Evolutionary conservation across 1,140 invertebrate species (phyloP).

Genomic region (Bombus superbus): DNA sequence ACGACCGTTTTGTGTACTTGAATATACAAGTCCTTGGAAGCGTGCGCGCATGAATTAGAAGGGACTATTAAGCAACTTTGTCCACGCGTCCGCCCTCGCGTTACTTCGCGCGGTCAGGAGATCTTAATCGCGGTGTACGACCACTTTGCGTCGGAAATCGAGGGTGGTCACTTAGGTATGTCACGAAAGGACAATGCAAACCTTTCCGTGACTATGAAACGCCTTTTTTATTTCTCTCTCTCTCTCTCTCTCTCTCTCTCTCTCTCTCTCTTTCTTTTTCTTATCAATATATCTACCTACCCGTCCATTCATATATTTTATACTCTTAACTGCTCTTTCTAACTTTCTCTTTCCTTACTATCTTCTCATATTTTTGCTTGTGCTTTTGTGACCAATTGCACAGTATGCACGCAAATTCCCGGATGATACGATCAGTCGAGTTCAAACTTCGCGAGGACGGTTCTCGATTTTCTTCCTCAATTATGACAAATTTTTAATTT

Average conservation of each 20-base stretch:
- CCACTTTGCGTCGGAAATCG: constrained; percentile 82
- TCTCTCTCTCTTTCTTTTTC: background rate
- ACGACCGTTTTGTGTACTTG: constrained; percentile 15
- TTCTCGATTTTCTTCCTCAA: background rate
- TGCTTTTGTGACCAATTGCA: background rate
- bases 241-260: background rate
- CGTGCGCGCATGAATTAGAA: constrained; percentile 46
- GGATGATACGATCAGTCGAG: background rate
- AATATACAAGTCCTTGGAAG: constrained; percentile 1
- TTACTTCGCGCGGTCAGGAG: constrained; percentile 59
- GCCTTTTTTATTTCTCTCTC: constrained; percentile 12
- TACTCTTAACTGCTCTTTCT: background rate
- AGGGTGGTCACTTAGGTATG: constrained; percentile 76
- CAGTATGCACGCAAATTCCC: background rate
- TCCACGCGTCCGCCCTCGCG: constrained; percentile 34
- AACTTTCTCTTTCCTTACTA: no score
- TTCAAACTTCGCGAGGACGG: background rate
- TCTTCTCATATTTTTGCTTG: background rate
- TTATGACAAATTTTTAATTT: background rate
- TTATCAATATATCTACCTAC: background rate
- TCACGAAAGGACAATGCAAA: constrained; percentile 73
- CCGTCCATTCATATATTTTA: background rate
- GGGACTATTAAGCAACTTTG: constrained; percentile 55
- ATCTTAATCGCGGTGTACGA: constrained; percentile 76
- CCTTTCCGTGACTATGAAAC: constrained; percentile 58